Base-by-base conservation (phyloP, 2,797 vertebrate genomes). In the Scolopax rusticola region DNA sequence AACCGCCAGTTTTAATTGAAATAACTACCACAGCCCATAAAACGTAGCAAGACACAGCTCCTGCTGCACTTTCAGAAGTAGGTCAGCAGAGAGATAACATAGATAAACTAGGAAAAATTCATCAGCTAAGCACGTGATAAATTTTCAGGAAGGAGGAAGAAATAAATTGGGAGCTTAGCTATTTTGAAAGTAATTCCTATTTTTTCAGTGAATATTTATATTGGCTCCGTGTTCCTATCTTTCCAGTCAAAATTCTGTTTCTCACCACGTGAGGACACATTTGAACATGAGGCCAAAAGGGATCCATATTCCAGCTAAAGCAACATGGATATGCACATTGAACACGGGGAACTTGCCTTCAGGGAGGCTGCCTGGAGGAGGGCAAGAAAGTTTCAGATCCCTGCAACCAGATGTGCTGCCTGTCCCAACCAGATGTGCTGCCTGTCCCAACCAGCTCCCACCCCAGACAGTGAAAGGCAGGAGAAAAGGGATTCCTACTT, bases 111-210 rank as follows among this genome's bases (percentile, higher is more conserved):
- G 65, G 87, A 89, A 92, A 93, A 95, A 88, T 54, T 59, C 56
- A 63, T 30, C 8, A 33, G 63, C 67, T 81, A 93, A 64, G 63
- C 59, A 94, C 93, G 32, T 76, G 54, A 90, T 91, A 86, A 45
- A 73, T 86, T 90, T 90, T 79, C 96, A 96, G 91, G 96, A 96
- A 95, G 48, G 54, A 86, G 91, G 84, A 95, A 95, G 87, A 94
- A 92, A 91, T 90, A 95, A 90, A 94, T 33, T 27, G 73, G 27
- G 78, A 92, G 76, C 43, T 82, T 73, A 96, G 76, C 43, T 94
- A 70, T 90, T 95, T 91, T 92, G 73, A 89, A 96, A 95, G 69
- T 41, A 63, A 92, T 56, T 94, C 27, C 77, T 93, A 78, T 94
- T 94, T 96, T 95, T 85, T 78, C 89, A 91, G 82, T 24, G 87